phyloP scores from a whole-genome alignment of 2,888 invertebrate species.

The Melanostoma scalare region DNA sequence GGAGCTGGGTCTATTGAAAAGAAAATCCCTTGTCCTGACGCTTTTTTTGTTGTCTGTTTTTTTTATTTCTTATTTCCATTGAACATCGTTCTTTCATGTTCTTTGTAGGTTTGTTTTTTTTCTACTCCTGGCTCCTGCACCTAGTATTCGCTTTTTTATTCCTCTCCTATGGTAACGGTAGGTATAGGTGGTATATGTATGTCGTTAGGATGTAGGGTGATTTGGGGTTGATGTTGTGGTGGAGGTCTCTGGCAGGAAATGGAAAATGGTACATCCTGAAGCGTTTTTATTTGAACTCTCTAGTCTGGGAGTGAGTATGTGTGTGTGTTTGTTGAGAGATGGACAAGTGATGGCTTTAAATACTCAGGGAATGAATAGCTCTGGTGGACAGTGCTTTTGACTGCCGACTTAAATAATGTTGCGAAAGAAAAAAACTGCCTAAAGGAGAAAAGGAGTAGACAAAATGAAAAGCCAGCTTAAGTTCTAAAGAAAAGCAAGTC shows the following conservation, averaged over 20 bases:
- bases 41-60: conserved; percentile 19
- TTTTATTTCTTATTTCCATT: conserved; percentile 27
- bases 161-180: conserved; percentile 3
- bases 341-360: conserved; percentile 61
- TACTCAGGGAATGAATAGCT: conserved; percentile 47
- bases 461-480: conserved; percentile 43
- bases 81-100: conserved; percentile 66
- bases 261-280: conserved; percentile 60
- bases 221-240: conserved; percentile 34
- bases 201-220: conserved; percentile 42
- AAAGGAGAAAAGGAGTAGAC: conserved; percentile 25
- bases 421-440: conserved; percentile 34
- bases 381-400: conserved; percentile 52
- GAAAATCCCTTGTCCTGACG: conserved; percentile 44
- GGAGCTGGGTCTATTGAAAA: conserved; percentile 50
- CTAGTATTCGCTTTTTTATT: conserved; percentile 2
- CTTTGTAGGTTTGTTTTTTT: conserved; percentile 45
- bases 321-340: conserved; percentile 8
- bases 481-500: conserved; percentile 34
- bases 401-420: conserved; percentile 40
- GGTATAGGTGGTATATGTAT: neutral
- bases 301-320: neutral
- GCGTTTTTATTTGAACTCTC: conserved; percentile 63
- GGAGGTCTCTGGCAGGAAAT: conserved; percentile 51
- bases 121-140: conserved; percentile 6